phyloP scores from a whole-genome alignment of 1,140 invertebrate species.

The Lanistes nyassanus region DNA sequence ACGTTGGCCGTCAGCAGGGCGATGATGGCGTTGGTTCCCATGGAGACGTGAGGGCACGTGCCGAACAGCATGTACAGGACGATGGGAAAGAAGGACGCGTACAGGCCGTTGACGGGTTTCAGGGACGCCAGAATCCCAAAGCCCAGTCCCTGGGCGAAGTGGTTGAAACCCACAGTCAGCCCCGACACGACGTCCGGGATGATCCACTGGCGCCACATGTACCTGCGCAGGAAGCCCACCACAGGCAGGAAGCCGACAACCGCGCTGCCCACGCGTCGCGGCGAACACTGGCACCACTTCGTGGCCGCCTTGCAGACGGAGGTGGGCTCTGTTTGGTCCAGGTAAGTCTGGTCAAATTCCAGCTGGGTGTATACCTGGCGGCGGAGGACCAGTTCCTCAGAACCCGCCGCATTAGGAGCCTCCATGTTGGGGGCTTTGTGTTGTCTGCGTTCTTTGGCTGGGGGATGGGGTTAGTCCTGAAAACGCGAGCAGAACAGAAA shows the following conservation, averaged over 20 bases:
- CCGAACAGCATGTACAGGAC: conserved; percentile 55
- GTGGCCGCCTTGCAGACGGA: not conserved
- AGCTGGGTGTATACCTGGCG: conserved; percentile 22
- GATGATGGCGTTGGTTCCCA: conserved; percentile 54
- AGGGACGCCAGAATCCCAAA: conserved; percentile 66
- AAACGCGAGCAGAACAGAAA: not conserved
- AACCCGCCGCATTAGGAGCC: no score
- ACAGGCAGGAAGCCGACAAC: conserved; percentile 22
- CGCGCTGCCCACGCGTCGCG: not conserved
- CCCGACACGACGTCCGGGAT: conserved; percentile 70
- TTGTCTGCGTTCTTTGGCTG: not conserved
- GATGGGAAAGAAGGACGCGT: conserved; percentile 57
- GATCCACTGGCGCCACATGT: conserved; percentile 53
- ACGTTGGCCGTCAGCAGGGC: conserved; percentile 43
- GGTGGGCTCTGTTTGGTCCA: conserved; percentile 1
- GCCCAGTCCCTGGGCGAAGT: conserved; percentile 88
- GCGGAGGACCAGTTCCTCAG: conserved; percentile 16
- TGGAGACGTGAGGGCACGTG: conserved; percentile 54
- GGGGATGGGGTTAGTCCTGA: not conserved
- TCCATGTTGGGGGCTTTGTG: not conserved
- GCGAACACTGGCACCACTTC: conserved; percentile 5
- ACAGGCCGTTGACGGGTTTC: conserved; percentile 56
- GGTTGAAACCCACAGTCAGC: conserved; percentile 89
- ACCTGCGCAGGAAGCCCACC: conserved; percentile 37
- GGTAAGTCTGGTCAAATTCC: conserved; percentile 17